Conservation (phyloP, 2,113 vertebrate genomes). For the Malaclemys terrapin region DNA sequence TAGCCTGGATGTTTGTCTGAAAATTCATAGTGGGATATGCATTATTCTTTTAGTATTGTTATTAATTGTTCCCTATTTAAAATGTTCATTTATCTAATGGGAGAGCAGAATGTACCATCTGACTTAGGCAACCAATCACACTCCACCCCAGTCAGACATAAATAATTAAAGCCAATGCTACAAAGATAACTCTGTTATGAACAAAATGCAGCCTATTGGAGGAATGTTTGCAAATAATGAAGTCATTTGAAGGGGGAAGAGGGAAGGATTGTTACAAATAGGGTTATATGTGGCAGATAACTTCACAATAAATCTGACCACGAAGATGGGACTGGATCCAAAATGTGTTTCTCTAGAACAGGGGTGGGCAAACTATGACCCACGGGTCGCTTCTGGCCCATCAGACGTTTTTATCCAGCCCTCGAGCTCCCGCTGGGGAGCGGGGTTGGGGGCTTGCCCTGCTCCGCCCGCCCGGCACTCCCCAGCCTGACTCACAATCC, state of each 20-base stretch:
- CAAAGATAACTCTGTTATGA: not conserved
- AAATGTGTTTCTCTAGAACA: no score
- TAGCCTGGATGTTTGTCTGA: not conserved
- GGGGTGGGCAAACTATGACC: no score
- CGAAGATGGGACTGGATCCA: not conserved
- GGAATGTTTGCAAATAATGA: not conserved
- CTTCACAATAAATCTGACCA: fast-evolving
- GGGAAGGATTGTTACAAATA: fast-evolving
- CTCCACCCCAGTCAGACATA: not conserved
- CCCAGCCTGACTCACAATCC: no score
- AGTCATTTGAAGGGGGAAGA: not conserved
- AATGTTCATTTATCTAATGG: not conserved
- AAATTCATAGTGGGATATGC: not conserved
- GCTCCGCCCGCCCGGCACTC: no score
- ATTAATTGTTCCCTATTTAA: not conserved
- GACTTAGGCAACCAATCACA: not conserved
- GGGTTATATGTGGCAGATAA: not conserved
- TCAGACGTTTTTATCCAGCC: no score
- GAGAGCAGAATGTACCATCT: not conserved
- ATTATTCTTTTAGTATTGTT: not conserved
- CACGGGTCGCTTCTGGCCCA: no score
- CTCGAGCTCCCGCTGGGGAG: no score
- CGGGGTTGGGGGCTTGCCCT: no score
- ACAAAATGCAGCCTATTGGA: not conserved
- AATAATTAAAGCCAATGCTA: not conserved